Evolutionary conservation across 1,140 invertebrate species (phyloP), one percentile per base, ranked within the genome.

Genomic region (Trissolcus basalis): DNA sequence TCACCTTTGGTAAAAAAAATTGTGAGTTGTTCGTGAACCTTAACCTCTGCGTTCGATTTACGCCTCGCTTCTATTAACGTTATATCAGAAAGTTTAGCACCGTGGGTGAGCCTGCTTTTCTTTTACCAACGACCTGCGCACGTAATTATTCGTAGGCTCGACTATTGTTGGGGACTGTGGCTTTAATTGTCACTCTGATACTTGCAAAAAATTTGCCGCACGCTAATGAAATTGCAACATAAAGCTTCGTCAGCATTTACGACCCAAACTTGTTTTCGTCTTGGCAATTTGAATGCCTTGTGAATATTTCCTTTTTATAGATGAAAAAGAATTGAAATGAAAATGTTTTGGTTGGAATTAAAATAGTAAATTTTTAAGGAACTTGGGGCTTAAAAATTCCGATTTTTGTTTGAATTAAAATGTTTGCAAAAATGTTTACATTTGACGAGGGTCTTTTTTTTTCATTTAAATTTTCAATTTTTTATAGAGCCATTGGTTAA

Each of bases 71-170:
- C 56, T 36, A 47, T 10, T n/a, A 39, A 36, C 58, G n/a, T n/a
- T n/a, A n/a, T n/a, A 61, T 36, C 51, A 51, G 58, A 60, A 65
- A 58, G 35, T 7, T 39, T 10, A 1, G 48, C 15, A 9, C 59
- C 49, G 60, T 72, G 69, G 60, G 69, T 72, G 60, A 64, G 54
- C 39, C 45, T 48, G 13, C 48, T 32, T 53, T 65, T 65, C 27
- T 41, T 51, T n/a, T 55, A 60, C 33, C 32, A 6, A 39, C 36
- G 36, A n/a, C 36, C 55, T 48, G 33, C 55, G 61, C 54, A 55
- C 53, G 53, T 72, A 65, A 72, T 72, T 72, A 56, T 73, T 32
- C 39, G 45, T 59, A 36, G 19, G 35, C 59, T 33, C 60, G 32
- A 49, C 43, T 16, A 64, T 72, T 64, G 60, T 72, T 59, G n/a